Base-by-base conservation (phyloP, 2,888 invertebrate species). In the Desoria tigrina region DNA sequence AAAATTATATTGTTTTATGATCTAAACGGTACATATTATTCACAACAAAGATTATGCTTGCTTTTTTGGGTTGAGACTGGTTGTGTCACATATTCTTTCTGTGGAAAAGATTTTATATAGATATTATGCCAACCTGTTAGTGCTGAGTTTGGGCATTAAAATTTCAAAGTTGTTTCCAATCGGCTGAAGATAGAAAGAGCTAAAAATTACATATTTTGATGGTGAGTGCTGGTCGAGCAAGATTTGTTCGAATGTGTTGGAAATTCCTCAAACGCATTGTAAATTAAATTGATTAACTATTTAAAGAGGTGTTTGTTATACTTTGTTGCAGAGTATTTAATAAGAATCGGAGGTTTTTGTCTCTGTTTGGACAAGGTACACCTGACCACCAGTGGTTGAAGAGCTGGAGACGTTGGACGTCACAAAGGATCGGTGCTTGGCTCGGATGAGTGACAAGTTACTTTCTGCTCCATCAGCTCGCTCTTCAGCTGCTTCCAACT, bases 401-500 rank as follows among this genome's bases (percentile, higher is more conserved):
- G 90, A 91, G 82, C 93, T 92, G 85, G 94, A 94, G 80, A 94
- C 94, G 45, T 58, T 58, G 45, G 58, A 58, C n/a, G 58, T 58
- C 27, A 69, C 69, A 84, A 94, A 94, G 82, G 94, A 92, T 85
- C 96, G 94, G 86, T 96, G 96, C 86, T 97, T 96, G 84, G 96
- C 94, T 79, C 96, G 90, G 85, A 96, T 94, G 82, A 96, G 85
- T 78, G 90, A 89, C 81, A 96, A 86, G 83, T 91, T 94, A 86
- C 90, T 91, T 84, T 96, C 95, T 78, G 95, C 95, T 78, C 87
- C 87, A 79, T 96, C 95, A 78, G 95, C 95, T 78, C 96, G 91
- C 82, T 95, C 95, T 82, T 97, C 96, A 76, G 96, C 96, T 61
- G 96, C 95, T 82, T 97, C 96, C 81, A 97, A 84, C 84, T 97